These are phyloP conservation scores for Megathymus violae DNA, from an alignment of 1,140 invertebrate species.

Conservation along the genomic window DNA sequence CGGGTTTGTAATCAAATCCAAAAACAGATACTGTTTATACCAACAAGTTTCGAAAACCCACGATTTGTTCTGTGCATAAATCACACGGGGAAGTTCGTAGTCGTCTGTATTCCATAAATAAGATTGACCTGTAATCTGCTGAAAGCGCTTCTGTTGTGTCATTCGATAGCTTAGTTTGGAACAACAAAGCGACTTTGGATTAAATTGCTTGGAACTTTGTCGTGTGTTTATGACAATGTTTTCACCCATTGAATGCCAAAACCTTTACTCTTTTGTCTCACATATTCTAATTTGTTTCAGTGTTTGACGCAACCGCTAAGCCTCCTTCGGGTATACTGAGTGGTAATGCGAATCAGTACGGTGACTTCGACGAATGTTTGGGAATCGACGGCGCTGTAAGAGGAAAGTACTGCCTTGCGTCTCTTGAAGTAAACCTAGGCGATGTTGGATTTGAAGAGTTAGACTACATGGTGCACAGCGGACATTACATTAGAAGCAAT, in stretches of 20 bases:
- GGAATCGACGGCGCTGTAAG: slow-evolving; percentile 69
- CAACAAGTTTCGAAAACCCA: no score
- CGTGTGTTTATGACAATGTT: slow-evolving; percentile 23
- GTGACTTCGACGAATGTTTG: slow-evolving; percentile 87
- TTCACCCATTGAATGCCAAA: not conserved
- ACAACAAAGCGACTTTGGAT: slow-evolving; percentile 40
- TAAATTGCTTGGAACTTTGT: slow-evolving; percentile 40
- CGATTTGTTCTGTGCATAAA: slow-evolving; percentile 22
- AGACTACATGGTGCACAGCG: slow-evolving; percentile 84
- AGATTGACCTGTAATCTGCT: slow-evolving; percentile 45
- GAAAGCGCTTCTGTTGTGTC: slow-evolving; percentile 45
- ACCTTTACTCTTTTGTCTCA: not conserved
- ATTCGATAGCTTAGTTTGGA: slow-evolving; percentile 24
- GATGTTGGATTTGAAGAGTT: slow-evolving; percentile 72
- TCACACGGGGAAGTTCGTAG: slow-evolving; percentile 25
- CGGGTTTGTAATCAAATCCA: no score
- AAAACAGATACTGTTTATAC: no score
- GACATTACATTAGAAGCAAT: slow-evolving; percentile 85
- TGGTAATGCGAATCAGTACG: slow-evolving; percentile 86
- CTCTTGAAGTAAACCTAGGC: slow-evolving; percentile 80
- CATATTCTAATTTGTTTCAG: slow-evolving; percentile 74
- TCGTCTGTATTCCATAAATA: slow-evolving; percentile 38
- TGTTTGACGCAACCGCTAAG: slow-evolving; percentile 86
- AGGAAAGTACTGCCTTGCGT: slow-evolving; percentile 86
- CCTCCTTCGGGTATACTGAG: slow-evolving; percentile 85